phyloP scores from a whole-genome alignment of 2,113 vertebrate species.

The Dasyurus viverrinus region DNA sequence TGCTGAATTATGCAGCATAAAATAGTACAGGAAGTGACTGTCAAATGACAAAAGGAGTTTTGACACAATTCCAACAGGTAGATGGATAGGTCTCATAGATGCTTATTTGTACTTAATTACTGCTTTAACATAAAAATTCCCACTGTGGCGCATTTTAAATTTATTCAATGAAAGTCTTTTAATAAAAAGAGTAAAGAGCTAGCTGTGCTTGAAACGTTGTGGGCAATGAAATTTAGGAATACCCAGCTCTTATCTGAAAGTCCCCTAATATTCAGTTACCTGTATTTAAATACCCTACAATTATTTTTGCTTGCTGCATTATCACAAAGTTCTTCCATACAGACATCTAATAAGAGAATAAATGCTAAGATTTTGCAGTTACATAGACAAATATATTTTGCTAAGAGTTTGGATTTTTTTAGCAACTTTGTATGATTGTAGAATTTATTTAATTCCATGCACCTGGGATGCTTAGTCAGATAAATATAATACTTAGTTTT shows the following conservation, averaged over 20 bases:
- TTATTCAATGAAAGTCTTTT: not conserved
- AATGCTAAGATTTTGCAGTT: not conserved
- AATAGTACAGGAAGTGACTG: conserved; percentile 38
- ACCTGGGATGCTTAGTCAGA: not conserved
- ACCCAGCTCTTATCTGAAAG: not conserved
- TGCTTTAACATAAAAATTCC: not conserved
- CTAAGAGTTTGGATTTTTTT: not conserved
- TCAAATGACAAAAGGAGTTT: conserved; percentile 22
- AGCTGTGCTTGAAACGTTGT: not conserved
- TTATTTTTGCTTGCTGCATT: not conserved
- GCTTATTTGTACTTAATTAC: not conserved
- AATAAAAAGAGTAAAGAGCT: not conserved
- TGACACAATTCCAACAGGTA: not conserved
- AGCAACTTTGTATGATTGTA: not conserved
- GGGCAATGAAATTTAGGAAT: not conserved
- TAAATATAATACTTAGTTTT: not conserved
- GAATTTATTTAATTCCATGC: not conserved
- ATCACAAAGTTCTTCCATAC: not conserved
- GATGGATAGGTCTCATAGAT: not conserved
- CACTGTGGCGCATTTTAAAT: not conserved
- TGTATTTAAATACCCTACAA: not conserved
- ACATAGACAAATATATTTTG: not conserved
- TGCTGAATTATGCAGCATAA: not conserved
- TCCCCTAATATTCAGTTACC: not conserved
- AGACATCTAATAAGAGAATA: not conserved